Base-by-base conservation (phyloP, 2,888 invertebrate species). In the Calephelis perditalis region DNA sequence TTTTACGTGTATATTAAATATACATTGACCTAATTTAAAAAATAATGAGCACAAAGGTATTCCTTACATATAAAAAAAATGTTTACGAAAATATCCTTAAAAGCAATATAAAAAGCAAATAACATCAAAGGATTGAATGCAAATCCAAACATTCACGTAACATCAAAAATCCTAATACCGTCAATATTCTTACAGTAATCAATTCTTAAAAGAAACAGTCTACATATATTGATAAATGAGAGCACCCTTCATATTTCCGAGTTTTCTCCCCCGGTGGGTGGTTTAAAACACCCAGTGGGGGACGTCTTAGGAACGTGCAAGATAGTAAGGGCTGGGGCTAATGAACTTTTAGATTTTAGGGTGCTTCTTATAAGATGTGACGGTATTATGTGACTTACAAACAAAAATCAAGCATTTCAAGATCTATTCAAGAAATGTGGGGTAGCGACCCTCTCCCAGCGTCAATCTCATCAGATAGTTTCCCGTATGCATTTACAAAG, bases 201-300 rank as follows among this genome's bases (percentile, higher is more conserved):
- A 90, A 89, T 90, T 89, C 89, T 85, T 71, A 80, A 89, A 89
- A 90, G 89, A 89, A 90, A 90, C 89, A 88, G 87, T 88, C 85
- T 78, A 81, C 72, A 71, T 86, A 87, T 90, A 90, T 90, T 90
- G 90, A 90, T 90, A 90, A 90, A 90, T 90, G 89, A 89, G 88
- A 72, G 74, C 84, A 82, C 88, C 88, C 88, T 87, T 89, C 89
- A 89, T 89, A 89, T 89, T 89, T 89, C 87, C 88, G 86, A 82
- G 82, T 82, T 68, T 67, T 52, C 67, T 67, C 70, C 73, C 75
- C 72, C 74, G 68, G 66, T 60, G 63, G 67, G 71, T 73, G 78
- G 71, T 70, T 72, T 69, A 71, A 74, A 71, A 70, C 73, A 71
- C 73, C 75, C 78, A 77, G 75, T 67, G 63, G 60, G 68, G 66